A percentile compares a stretch with the other conserved stretches of the same genome.
These are phyloP conservation scores for Caradrina clavipalpis DNA, from an alignment of 2,888 invertebrate species.

Conservation along the genomic window DNA sequence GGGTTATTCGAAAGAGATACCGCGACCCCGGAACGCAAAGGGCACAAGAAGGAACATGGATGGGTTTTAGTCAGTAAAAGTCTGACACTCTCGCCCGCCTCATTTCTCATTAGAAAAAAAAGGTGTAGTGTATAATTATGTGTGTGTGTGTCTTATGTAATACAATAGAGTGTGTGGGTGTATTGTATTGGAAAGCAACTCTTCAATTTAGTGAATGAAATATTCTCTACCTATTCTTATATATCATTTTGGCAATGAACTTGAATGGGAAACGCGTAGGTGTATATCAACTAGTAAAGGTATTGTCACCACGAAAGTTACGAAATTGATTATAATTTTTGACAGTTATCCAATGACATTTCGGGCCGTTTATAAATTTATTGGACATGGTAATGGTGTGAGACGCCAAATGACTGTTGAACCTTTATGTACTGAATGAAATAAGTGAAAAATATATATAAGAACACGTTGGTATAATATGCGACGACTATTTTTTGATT, in stretches of 20 bases:
- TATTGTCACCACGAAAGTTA: slow-evolving; percentile 39
- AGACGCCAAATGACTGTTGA: slow-evolving; percentile 58
- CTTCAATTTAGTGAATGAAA: slow-evolving; percentile 38
- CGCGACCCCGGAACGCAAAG: no score
- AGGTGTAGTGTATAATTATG: no score
- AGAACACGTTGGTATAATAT: neutral
- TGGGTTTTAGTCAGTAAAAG: no score
- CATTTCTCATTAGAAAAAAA: no score
- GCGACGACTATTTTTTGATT: no score
- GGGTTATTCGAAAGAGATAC: no score
- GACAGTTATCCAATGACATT: slow-evolving; percentile 53
- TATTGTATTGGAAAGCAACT: slow-evolving; percentile 5
- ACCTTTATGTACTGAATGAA: neutral
- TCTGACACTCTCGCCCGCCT: no score
- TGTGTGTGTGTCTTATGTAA: neutral
- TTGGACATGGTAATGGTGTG: slow-evolving; percentile 43
- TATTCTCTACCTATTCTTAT: neutral
- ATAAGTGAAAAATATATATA: neutral
- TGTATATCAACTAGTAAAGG: slow-evolving; percentile 1
- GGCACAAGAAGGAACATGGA: no score
- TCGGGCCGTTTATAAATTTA: slow-evolving; percentile 25
- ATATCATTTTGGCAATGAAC: slow-evolving; percentile 31
- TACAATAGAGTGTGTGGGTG: neutral
- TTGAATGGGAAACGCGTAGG: slow-evolving; percentile 12
- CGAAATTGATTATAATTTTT: slow-evolving; percentile 49